Evolutionary conservation across 92 coral and sea anemone genomes (phyloP), one percentile per base, ranked within the genome.

Genomic region (Plumapathes pennacea): DNA sequence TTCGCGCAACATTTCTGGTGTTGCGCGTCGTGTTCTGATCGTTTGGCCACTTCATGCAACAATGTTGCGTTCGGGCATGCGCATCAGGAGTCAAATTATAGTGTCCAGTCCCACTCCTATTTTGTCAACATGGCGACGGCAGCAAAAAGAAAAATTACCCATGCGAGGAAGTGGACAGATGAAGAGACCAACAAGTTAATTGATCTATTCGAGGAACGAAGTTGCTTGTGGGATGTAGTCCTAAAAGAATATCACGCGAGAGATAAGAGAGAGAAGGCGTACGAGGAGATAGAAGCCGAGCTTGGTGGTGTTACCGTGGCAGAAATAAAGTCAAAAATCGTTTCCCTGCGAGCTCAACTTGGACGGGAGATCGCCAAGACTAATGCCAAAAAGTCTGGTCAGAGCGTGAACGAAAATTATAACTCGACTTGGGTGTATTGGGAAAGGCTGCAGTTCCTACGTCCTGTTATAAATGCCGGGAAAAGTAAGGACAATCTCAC

Each of bases 391-490:
- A 67, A 60, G 57, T 76, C 71, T n/a, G 70, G 76, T 23, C 83
- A 66, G 50, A 68, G 54, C 17, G 52, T 27, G 36, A 37, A 38
- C 42, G 69, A 75, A 25, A 36, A 27, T 51, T 47, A 56, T 45
- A 36, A 57, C 39, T 60, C 78, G 13, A 57, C 46, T 44, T 74
- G 82, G 88, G 59, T 56, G 4, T 81, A 39, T 49, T 81, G 78
- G 77, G 83, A 81, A 27, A 34, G 48, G 52, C 54, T 74, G 30
- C 83, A 81, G 56, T 74, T 74, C 54, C 44, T 66, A 30, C 46
- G 24, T 25, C 72, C 88, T 34, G 76, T 73, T 24, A 60, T 61
- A 67, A 58, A 65, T 39, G 70, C 77, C 42, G 54, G 77, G 32
- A 68, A 74, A 38, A 81, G 71, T 38, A 56, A 41, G 59, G 76